phyloP scores from a whole-genome alignment of 2,888 invertebrate genomes.

The Andricus curvator region DNA sequence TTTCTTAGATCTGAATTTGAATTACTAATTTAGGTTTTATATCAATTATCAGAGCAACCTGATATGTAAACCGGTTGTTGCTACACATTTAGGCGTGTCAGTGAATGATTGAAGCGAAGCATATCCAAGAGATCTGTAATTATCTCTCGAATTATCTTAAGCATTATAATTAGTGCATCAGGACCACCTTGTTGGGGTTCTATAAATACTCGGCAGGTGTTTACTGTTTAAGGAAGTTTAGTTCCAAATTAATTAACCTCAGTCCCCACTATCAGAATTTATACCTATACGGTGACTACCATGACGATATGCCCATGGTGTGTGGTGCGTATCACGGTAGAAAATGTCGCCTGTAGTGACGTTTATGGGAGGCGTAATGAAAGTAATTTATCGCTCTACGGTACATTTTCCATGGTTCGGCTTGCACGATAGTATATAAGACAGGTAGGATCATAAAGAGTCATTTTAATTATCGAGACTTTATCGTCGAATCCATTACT shows the following conservation, averaged over 20 bases:
- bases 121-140: not conserved
- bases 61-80: not conserved
- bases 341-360: conserved; percentile 28
- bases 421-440: conserved; percentile 5
- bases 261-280: not conserved
- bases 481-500: conserved; percentile 14
- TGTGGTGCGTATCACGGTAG: conserved; percentile 23
- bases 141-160: conserved; percentile 1
- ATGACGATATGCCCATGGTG: not conserved
- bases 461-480: conserved; percentile 13
- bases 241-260: not conserved
- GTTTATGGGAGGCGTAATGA: conserved; percentile 27
- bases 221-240: not conserved
- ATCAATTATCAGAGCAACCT: not conserved
- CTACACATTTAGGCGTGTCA: not conserved
- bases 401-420: conserved; percentile 16
- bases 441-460: conserved; percentile 19
- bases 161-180: not conserved
- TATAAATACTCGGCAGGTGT: not conserved
- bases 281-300: not conserved
- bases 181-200: not conserved
- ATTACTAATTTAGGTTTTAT: not conserved
- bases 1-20: not conserved
- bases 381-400: conserved; percentile 28
- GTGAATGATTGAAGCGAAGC: not conserved